Percentiles rank a stretch among this genome's conserved stretches.
phyloP scores from a whole-genome alignment of 1,140 invertebrate genomes.

The Cepaea nemoralis region DNA sequence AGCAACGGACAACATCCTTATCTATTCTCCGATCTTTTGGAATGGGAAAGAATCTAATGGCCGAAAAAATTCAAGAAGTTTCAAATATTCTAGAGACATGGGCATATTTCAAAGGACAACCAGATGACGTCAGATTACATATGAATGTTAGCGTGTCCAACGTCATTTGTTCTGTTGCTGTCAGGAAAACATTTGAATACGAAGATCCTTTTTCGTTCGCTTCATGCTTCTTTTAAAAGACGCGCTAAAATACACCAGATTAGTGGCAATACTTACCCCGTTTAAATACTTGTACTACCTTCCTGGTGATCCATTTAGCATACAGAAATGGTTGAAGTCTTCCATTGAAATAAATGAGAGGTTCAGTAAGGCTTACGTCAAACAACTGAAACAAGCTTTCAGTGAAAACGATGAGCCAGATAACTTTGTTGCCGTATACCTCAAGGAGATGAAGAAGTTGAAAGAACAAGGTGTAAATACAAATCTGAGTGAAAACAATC shows the following conservation, averaged over 20 bases:
- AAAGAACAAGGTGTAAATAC: background rate
- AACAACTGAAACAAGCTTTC: background rate
- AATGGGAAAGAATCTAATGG: conserved; percentile 22
- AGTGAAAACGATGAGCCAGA: background rate
- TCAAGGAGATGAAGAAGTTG: background rate
- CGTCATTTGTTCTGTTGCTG: too few relatives aligned
- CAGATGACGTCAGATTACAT: background rate
- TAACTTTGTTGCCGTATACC: background rate
- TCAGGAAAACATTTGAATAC: background rate
- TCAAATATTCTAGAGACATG: background rate
- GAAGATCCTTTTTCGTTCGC: background rate
- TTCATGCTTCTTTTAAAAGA: background rate
- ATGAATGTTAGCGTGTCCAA: too few relatives aligned
- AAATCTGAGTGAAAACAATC: conserved; percentile 7
- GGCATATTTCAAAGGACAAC: background rate
- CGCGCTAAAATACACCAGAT: background rate
- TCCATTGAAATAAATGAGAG: background rate
- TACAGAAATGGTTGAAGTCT: conserved; percentile 20
- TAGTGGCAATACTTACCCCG: background rate
- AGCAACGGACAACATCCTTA: background rate
- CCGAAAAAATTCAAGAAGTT: background rate
- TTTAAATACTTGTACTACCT: too few relatives aligned
- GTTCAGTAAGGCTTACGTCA: background rate
- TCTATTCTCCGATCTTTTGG: conserved; percentile 19
- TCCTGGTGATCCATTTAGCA: background rate